A percentile compares a stretch with the other conserved stretches of the same genome.
phyloP scores from a whole-genome alignment of 1,140 invertebrate species.

The Drusus annulatus region DNA sequence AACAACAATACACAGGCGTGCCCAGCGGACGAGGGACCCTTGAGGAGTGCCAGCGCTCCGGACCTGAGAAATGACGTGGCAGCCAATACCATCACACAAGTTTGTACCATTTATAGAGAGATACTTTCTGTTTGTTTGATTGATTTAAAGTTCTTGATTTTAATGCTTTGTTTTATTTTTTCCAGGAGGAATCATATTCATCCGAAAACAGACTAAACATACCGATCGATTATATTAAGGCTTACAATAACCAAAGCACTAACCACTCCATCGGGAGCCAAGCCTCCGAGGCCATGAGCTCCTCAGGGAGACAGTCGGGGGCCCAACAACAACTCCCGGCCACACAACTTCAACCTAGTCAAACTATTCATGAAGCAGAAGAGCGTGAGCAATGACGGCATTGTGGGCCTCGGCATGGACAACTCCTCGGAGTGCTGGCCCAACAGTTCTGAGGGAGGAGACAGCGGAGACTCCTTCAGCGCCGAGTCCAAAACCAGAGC shows the following conservation, averaged over 20 bases:
- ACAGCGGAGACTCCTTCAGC: constrained; percentile 63
- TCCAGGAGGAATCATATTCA: constrained; percentile 71
- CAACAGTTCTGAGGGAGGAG: constrained; percentile 67
- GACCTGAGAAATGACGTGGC: constrained; percentile 69
- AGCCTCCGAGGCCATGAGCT: constrained; percentile 75
- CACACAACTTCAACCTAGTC: constrained; percentile 85
- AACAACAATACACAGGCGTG: constrained; percentile 79
- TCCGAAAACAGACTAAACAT: constrained; percentile 69
- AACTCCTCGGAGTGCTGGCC: constrained; percentile 78
- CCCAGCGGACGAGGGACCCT: constrained; percentile 66
- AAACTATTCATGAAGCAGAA: constrained; percentile 93
- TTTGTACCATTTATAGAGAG: too few species aligned
- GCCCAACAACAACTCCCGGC: constrained; percentile 54
- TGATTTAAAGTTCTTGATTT: neutral
- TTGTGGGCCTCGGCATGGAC: constrained; percentile 75
- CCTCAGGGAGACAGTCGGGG: constrained; percentile 69
- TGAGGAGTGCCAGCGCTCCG: constrained; percentile 83
- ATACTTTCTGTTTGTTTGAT: too few species aligned
- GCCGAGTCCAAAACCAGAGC: constrained; percentile 50
- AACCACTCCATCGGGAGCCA: constrained; percentile 66
- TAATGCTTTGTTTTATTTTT: constrained; percentile 55
- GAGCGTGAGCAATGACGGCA: constrained; percentile 82
- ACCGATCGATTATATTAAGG: constrained; percentile 73
- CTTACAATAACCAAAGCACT: constrained; percentile 73
- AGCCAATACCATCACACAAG: constrained; percentile 12